Base-by-base conservation (phyloP, 2,888 invertebrate species). In the Diabrotica balteata region DNA sequence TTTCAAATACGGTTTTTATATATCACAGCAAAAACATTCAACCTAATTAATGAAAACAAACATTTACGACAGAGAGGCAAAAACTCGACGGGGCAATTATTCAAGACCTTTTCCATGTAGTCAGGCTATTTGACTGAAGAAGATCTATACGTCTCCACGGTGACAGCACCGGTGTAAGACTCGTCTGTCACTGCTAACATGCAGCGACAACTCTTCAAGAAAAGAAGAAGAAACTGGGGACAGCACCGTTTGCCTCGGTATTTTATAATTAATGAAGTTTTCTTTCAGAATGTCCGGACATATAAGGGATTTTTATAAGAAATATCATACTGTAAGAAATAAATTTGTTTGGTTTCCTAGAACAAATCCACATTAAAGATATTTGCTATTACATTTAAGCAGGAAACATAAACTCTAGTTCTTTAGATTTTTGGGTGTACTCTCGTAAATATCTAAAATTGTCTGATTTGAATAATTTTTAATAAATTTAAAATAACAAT, bases 161-260 rank as follows among this genome's bases (percentile, higher is more conserved):
- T 72, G 72, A 72, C 73, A 71, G 71, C 61, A 50, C 22, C 71
- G 66, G 73, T 73, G 73, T 69, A 73, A 73, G 71, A 66, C 59
- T 69, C 68, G 71, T 73, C 68, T 61, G 71, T 73, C 73, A 73
- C 67, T 32, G 62, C 64, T 57, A 52, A 64, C 64, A 64, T 64
- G 64, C 64, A 51, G 22, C 51, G 58, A 64, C 58, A 58, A 58
- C 58, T 57, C 55, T 57, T 57, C 55, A 57, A 57, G 55, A 17
- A 45, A 61, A 59, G 67, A 67, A 62, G 64, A 64, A 63, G 63
- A 54, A 55, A 47, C 53, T 50, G 7, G 7, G 43, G 63, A 55
- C 63, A 54, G 63, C 63, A 63, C 63, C 63, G 58, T 58, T 52
- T 32, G 61, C n/a, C 43, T 7, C 46, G 10, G 45, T 58, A 64